Base-by-base conservation (phyloP, 2,888 invertebrate genomes). In the Antitype chi region DNA sequence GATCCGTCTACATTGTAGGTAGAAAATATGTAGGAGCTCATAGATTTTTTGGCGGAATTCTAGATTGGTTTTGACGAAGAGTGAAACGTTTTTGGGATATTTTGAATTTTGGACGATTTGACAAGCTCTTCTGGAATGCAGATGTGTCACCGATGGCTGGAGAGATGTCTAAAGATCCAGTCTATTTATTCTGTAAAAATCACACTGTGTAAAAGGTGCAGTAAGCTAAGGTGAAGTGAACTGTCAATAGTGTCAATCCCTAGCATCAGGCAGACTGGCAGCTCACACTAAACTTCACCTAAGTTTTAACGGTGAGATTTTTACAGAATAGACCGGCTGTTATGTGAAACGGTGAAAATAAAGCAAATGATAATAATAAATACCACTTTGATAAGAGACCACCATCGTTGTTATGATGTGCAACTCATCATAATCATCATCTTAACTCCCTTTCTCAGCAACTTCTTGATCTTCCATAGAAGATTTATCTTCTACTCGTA, bases 1-100 rank as follows among this genome's bases (percentile, higher is more conserved):
- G 87, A 90, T 91, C 86, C 89, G 89, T 89, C 86, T 87, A 79
- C 83, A 69, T 76, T 86, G 68, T 76, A 78, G 78, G 76, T 73
- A 74, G 63, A 81, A 38, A 87, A 77, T 76, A 72, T 78, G 70
- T 43, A 71, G 43, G 57, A 52, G 70, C 47, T 66, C 28, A 28
- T 53, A 71, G 62, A 32, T 62, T 55, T 62, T 71, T 71, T 72
- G 64, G 49, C n/a, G 52, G 28, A 57, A 47, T 62, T 55, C 62
- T 52, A 53, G 53, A 60, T 64, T 68, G n/a, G 9, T 43, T 62
- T 59, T 32, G 15, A 9, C 2, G n/a, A 38, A 53, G 32, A 38
- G 43, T 43, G 23, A 17, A 52, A 5, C 0, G 7, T 17, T 71
- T 71, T 32, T 64, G 9, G 23, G 32, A 23, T 23, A 25, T 25